Evolutionary conservation across 2,888 invertebrate genomes (phyloP).

Genomic region (Apomyelois bistriatella): DNA sequence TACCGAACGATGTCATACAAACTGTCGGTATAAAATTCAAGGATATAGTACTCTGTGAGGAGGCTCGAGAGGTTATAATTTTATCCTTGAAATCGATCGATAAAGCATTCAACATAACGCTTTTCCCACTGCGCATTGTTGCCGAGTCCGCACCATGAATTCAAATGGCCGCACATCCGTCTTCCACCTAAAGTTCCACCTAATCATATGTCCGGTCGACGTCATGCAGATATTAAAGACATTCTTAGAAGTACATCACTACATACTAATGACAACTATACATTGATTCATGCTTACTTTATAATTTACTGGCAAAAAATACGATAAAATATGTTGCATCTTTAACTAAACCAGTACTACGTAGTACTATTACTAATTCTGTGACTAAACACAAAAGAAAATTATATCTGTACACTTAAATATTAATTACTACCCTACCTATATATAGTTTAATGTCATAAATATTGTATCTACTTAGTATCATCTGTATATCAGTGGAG

Average conservation of each 20-base stretch:
- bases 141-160: conserved; percentile 52
- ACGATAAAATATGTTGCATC: background rate
- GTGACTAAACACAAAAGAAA: no score
- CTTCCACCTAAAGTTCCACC: conserved; percentile 57
- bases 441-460: no score
- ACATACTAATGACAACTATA: background rate
- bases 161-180: conserved; percentile 70
- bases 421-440: no score
- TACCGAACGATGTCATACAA: no score
- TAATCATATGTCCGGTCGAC: conserved; percentile 64
- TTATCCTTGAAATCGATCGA: background rate
- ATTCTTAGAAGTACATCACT: conserved; percentile 15
- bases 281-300: background rate
- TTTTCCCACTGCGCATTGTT: conserved; percentile 19
- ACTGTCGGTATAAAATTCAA: no score
- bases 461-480: no score
- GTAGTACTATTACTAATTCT: no score
- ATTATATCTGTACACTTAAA: no score
- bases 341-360: background rate
- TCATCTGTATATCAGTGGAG: no score
- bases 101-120: background rate
- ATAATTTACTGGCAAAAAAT: no score
- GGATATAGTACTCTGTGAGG: no score
- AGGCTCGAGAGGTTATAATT: background rate
- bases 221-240: conserved; percentile 24